Conservation (phyloP, 2,888 invertebrate species). For the Phalera bucephala region DNA sequence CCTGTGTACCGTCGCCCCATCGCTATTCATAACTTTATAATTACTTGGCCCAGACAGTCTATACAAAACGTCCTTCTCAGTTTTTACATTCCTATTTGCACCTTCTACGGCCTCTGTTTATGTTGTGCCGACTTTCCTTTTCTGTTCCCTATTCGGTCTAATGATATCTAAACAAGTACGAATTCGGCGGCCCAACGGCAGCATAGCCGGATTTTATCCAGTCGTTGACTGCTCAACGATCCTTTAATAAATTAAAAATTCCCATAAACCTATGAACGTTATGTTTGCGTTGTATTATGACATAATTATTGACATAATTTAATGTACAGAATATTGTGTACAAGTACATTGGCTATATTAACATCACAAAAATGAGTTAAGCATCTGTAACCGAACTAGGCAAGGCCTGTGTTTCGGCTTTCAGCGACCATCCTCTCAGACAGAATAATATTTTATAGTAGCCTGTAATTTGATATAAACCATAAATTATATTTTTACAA, state of each 20-base stretch:
- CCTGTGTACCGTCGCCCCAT: neutral
- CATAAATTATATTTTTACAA: too few relatives aligned
- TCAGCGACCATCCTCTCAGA: too few relatives aligned
- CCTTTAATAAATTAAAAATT: slow-evolving; percentile 1
- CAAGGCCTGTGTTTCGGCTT: too few relatives aligned
- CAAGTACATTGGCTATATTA: too few relatives aligned
- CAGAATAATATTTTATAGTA: too few relatives aligned
- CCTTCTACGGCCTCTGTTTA: neutral
- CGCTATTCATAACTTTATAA: neutral
- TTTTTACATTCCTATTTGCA: neutral
- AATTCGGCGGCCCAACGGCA: slow-evolving; percentile 6
- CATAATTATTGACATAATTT: too few relatives aligned
- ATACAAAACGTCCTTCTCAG: neutral
- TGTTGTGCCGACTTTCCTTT: neutral
- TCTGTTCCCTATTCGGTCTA: slow-evolving; percentile 2
- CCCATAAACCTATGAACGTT: slow-evolving; percentile 4
- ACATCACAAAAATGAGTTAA: too few relatives aligned
- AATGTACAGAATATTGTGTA: too few relatives aligned
- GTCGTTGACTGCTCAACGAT: slow-evolving; percentile 12
- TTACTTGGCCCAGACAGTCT: neutral
- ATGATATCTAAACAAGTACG: slow-evolving; percentile 5
- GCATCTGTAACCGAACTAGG: too few relatives aligned
- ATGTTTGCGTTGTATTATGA: slow-evolving; percentile 5
- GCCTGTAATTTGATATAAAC: too few relatives aligned
- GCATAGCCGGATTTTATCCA: slow-evolving; percentile 8